These are phyloP conservation scores for Numida meleagris DNA, from an alignment of 2,113 vertebrate genomes.

Conservation along the genomic window DNA sequence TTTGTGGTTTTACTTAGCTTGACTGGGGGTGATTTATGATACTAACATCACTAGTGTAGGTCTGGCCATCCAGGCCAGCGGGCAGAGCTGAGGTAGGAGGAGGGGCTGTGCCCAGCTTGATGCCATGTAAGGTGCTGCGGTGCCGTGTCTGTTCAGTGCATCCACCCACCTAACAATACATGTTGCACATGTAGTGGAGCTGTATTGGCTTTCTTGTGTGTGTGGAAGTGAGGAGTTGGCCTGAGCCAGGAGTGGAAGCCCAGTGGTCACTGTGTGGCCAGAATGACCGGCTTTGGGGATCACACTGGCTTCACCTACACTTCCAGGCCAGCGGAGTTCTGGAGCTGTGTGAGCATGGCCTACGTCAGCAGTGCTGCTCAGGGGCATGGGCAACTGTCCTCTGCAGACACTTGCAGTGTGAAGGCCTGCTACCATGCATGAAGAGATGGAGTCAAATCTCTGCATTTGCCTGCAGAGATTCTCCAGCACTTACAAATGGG, in stretches of 20 bases:
- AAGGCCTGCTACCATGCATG: background rate
- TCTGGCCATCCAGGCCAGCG: background rate
- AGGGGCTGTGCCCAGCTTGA: background rate
- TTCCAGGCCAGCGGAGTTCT: background rate
- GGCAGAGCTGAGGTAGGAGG: fast-evolving
- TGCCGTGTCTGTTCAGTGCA: fast-evolving
- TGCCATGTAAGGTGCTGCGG: fast-evolving
- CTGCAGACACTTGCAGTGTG: fast-evolving
- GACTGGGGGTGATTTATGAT: background rate
- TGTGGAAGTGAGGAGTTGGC: background rate
- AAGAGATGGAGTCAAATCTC: background rate
- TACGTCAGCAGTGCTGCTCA: too few species aligned
- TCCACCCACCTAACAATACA: fast-evolving
- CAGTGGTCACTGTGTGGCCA: background rate
- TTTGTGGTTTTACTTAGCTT: background rate
- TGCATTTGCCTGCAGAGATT: background rate
- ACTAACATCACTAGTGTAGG: too few species aligned
- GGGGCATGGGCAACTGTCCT: fast-evolving
- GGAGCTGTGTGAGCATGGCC: background rate
- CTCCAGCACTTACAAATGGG: background rate
- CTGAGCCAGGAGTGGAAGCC: too few species aligned
- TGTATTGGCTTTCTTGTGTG: fast-evolving
- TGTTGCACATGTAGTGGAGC: fast-evolving
- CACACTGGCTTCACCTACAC: background rate
- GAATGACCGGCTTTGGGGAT: background rate